Conservation (phyloP, 2,797 vertebrate genomes). For the Danio tinwini region DNA sequence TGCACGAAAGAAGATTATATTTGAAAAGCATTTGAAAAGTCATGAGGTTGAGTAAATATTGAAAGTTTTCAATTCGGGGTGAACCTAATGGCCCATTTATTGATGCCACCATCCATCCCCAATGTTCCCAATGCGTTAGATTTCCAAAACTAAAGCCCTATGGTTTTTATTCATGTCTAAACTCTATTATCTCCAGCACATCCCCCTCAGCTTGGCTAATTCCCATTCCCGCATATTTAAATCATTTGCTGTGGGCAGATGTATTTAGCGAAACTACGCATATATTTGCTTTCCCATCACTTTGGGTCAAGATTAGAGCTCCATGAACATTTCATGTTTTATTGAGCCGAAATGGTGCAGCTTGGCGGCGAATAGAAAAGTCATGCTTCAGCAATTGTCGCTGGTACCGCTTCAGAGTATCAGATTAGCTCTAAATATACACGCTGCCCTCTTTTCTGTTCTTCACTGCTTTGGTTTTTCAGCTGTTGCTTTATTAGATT, state of each 20-base stretch:
- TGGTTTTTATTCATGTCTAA: conserved; percentile 20
- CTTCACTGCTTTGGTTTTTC: conserved; percentile 11
- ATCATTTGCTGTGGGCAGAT: conserved; percentile 9
- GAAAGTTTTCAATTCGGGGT: too few relatives aligned
- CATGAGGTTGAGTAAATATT: too few relatives aligned
- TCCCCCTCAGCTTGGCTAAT: conserved; percentile 14
- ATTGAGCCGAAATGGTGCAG: conserved; percentile 21
- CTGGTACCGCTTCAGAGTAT: conserved; percentile 2
- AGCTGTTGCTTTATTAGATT: conserved; percentile 52
- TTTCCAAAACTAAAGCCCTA: background rate
- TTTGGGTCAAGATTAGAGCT: conserved; percentile 10
- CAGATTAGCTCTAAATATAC: conserved; percentile 40
- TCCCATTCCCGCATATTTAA: conserved; percentile 29
- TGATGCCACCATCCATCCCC: background rate
- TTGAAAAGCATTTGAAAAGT: too few relatives aligned
- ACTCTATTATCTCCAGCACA: conserved; percentile 15
- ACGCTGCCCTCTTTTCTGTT: conserved; percentile 8
- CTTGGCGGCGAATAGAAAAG: conserved; percentile 21
- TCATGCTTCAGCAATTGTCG: background rate
- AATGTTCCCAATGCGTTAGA: background rate
- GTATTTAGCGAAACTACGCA: conserved; percentile 13
- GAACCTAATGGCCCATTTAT: background rate
- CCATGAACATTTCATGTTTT: conserved; percentile 11
- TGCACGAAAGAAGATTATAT: too few relatives aligned
- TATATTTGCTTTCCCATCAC: conserved; percentile 39